Evolutionary conservation across 2,888 invertebrate genomes (phyloP).

Genomic region (Girardia tigrina): DNA sequence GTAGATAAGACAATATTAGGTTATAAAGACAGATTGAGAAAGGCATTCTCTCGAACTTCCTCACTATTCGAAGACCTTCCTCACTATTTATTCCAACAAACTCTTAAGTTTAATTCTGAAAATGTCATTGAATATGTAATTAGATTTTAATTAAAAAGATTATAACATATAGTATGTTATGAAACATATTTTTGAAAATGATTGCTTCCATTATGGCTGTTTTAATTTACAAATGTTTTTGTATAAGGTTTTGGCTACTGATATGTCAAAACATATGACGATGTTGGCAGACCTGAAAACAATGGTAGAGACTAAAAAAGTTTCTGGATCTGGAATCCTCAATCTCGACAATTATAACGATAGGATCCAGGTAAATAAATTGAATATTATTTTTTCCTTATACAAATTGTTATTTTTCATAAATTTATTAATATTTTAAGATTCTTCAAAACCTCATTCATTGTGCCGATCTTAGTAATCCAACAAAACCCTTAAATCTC

Average conservation of each 20-base stretch:
- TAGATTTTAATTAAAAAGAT: too few relatives aligned
- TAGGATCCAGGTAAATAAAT: constrained; percentile 66
- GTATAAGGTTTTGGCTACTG: constrained; percentile 93
- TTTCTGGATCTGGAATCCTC: constrained; percentile 74
- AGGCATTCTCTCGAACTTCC: too few relatives aligned
- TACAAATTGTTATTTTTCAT: background rate
- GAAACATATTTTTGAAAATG: too few relatives aligned
- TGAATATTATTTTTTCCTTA: background rate
- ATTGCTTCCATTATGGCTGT: too few relatives aligned
- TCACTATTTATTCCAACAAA: too few relatives aligned
- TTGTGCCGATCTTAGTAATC: constrained; percentile 90
- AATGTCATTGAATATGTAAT: too few relatives aligned
- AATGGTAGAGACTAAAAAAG: constrained; percentile 99
- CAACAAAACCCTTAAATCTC: constrained; percentile 71
- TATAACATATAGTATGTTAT: too few relatives aligned
- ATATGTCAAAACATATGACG: constrained; percentile 99
- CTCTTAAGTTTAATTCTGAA: too few relatives aligned
- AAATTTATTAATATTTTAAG: constrained; percentile 48
- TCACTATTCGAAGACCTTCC: too few relatives aligned
- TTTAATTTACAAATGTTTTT: too few relatives aligned
- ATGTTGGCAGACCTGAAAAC: constrained; percentile 93
- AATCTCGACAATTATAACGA: constrained; percentile 90
- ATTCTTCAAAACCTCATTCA: constrained; percentile 97
- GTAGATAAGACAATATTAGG: too few relatives aligned
- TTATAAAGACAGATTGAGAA: too few relatives aligned